Percentiles rank a stretch among this genome's conserved stretches.
phyloP scores from a whole-genome alignment of 92 coral and sea anemone species.

The Pocillopora grandis region DNA sequence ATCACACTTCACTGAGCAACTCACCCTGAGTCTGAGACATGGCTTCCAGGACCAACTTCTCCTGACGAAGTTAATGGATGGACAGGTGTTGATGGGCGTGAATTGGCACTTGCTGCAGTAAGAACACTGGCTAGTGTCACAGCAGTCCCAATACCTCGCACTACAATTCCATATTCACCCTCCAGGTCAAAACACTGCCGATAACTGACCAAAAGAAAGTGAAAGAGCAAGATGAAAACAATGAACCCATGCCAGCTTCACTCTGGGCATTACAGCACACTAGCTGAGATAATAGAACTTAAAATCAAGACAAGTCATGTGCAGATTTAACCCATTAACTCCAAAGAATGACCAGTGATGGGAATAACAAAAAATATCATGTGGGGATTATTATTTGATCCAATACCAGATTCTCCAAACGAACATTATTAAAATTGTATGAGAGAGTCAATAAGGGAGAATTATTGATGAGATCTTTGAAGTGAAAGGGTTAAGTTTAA shows the following conservation, averaged over 20 bases:
- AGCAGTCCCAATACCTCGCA: slow-evolving; percentile 95
- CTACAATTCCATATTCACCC: slow-evolving; percentile 97
- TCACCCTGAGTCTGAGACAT: slow-evolving; percentile 71
- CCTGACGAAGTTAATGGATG: slow-evolving; percentile 79
- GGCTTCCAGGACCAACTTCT: slow-evolving; percentile 63
- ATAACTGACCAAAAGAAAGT: slow-evolving; percentile 58
- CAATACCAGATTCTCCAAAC: too few relatives aligned
- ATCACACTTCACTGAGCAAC: not conserved
- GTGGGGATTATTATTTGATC: too few relatives aligned
- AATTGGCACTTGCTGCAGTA: slow-evolving; percentile 29
- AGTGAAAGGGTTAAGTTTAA: too few relatives aligned
- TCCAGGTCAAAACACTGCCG: slow-evolving; percentile 98
- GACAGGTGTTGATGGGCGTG: slow-evolving; percentile 80
- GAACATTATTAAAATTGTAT: too few relatives aligned
- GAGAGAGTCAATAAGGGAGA: too few relatives aligned
- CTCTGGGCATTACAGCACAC: too few relatives aligned
- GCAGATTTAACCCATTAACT: too few relatives aligned
- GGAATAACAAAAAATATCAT: too few relatives aligned
- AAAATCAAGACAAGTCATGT: too few relatives aligned
- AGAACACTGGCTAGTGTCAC: slow-evolving; percentile 69
- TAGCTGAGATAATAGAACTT: too few relatives aligned
- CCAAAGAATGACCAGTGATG: too few relatives aligned
- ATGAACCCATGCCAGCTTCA: not conserved
- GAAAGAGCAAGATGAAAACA: not conserved
- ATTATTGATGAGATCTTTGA: too few relatives aligned